Base-by-base conservation (phyloP, 2,113 vertebrate genomes). In the Sylvilagus bachmani region DNA sequence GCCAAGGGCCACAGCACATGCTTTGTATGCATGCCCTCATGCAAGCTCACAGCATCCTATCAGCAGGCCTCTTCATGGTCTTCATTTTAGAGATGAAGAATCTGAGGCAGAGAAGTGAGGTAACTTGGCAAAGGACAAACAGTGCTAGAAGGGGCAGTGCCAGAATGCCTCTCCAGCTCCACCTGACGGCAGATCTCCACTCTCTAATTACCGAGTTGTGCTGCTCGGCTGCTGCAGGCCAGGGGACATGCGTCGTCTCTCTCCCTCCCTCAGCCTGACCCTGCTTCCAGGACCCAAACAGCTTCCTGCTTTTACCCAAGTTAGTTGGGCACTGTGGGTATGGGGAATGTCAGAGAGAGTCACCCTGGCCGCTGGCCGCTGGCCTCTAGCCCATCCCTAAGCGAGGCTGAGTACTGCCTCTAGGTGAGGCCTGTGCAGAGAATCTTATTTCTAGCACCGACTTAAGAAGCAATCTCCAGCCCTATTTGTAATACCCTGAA, bases 401-500 rank as follows among this genome's bases (percentile, higher is more conserved):
- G 13, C 13, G 22, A 61, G 24, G 71, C 38, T 51, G 27, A 36
- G 55, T 36, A 2, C 29, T 25, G 9, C 31, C 64, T 17, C 62
- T 33, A 6, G 31, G 17, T 36, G 2, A 82, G 55, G 84, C 7
- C 58, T 69, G 6, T 55, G n/a, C 14, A 7, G n/a, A 27, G 9
- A 38, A 31, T 69, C 44, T 74, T 64, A 31, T 62, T 51, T 79
- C 38, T 24, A 80, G 44, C 31, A 49, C 21, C 36, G 7, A n/a
- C 19, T n/a, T 58, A 33, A 64, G 10, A 36, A 88, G 55, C 62
- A 64, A 55, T 11, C 27, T 71, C 31, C 7, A 73, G 69, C 69
- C 85, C 27, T 71, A 80, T 80, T 91, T 66, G 14, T 87, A 91
- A 75, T 81, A 75, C 25, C 38, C 67, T 81, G 13, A 75, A 49